These are phyloP conservation scores for Tetramorium alpestre DNA, from an alignment of 1,140 invertebrate species.

Conservation along the genomic window DNA sequence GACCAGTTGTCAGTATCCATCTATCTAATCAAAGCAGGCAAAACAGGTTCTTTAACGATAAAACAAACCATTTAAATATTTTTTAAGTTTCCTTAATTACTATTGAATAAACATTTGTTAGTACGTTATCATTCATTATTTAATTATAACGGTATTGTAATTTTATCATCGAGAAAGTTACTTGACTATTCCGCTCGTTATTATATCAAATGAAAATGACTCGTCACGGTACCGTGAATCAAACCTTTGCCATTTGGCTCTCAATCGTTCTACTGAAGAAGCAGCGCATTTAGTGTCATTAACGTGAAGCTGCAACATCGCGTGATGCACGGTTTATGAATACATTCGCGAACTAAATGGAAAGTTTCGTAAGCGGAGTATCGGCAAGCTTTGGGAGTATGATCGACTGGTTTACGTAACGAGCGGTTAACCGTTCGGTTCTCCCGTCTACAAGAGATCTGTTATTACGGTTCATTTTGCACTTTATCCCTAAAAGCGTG, in stretches of 20 bases:
- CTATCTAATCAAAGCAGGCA: neutral
- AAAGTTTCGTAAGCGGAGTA: conserved; percentile 47
- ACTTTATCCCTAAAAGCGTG: neutral
- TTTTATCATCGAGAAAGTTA: neutral
- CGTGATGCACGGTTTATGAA: conserved; percentile 25
- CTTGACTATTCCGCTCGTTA: neutral
- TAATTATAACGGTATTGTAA: neutral
- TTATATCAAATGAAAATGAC: neutral
- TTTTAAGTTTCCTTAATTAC: neutral
- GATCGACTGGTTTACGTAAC: conserved; percentile 45
- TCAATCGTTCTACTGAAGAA: neutral
- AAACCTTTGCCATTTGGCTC: neutral
- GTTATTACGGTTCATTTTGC: conserved; percentile 8
- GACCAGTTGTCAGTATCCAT: neutral
- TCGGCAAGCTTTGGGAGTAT: conserved; percentile 46
- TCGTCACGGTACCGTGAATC: neutral
- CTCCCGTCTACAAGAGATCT: conserved; percentile 22
- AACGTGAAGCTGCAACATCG: conserved; percentile 2
- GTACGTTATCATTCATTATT: neutral
- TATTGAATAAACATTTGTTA: neutral
- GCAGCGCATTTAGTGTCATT: conserved; percentile 25
- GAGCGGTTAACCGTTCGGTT: conserved; percentile 20
- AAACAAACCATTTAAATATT: neutral
- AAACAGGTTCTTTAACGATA: neutral
- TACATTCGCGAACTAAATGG: conserved; percentile 41